Evolutionary conservation across 2,888 invertebrate genomes (phyloP).

Genomic region (Ectobius pallidus): DNA sequence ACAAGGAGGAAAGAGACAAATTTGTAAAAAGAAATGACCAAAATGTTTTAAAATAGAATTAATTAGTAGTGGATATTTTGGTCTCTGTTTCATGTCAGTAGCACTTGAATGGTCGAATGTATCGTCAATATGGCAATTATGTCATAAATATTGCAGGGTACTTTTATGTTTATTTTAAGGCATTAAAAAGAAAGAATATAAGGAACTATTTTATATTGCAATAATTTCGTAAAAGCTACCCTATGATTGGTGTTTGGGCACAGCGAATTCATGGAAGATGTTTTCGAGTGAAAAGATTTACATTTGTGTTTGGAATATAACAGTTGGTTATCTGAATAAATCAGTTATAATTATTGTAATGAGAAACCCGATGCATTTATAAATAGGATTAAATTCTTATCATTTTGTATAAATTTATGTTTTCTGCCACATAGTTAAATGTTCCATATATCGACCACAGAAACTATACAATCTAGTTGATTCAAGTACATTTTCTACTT

Average conservation of each 20-base stretch:
- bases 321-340: too few species aligned
- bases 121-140: not conserved
- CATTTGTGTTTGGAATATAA: too few species aligned
- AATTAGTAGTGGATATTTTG: not conserved
- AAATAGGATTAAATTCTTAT: too few species aligned
- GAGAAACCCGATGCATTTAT: too few species aligned
- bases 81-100: slow-evolving; percentile 3
- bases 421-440: too few species aligned
- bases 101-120: not conserved
- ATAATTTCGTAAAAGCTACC: not conserved
- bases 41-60: not conserved
- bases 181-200: not conserved
- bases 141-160: slow-evolving; percentile 17
- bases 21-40: not conserved
- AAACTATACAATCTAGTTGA: too few species aligned
- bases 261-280: not conserved
- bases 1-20: too few species aligned
- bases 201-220: slow-evolving; percentile 13
- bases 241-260: slow-evolving; percentile 16
- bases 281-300: too few species aligned
- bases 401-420: too few species aligned
- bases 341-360: too few species aligned
- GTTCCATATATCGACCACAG: too few species aligned
- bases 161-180: not conserved
- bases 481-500: too few species aligned